Base-by-base conservation (phyloP, 2,797 vertebrate genomes). In the Babyrousa celebensis region DNA sequence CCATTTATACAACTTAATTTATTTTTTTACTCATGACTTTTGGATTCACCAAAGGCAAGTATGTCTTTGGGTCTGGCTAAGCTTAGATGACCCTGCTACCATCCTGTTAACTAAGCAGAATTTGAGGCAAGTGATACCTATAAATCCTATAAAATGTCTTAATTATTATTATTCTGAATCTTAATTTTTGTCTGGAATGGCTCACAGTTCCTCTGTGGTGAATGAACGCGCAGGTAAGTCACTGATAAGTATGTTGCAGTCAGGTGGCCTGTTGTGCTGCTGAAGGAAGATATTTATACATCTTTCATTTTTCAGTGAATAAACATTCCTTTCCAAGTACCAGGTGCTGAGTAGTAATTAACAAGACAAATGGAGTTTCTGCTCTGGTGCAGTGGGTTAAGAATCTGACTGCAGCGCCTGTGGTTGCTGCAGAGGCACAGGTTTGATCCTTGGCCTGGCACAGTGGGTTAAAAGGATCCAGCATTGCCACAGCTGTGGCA, bases 21-120 rank as follows among this genome's bases (percentile, higher is more conserved):
- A 21, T 88, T 85, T 89, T 71, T 88, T 32, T 77, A 79, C 40
- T 4, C n/a, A 90, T 12, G 17, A 87, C 29, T 94, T 89, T 94
- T 92, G 10, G 58, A 84, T 83, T 78, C 78, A 58, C 25, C 6
- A 60, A 91, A 95, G 32, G 11, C 27, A 78, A 85, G 14, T 29
- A 62, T 96, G 23, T 70, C 32, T 79, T 93, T 92, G 54, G 70
- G 12, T 25, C 6, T 97, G 14, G 21, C 80, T 32, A 87, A 67
- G 27, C 40, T 95, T 95, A 85, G 29, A 32, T 93, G 72, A 80
- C 25, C 15, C 21, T 74, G 16, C 56, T n/a, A 68, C 56, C 43
- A 54, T 54, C n/a, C 63, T 92, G 3, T 82, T 90, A 77, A 62
- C 67, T 79, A 87, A 23, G 54, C 77, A 92, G 29, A 87, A 87